Evolutionary conservation across 2,888 invertebrate species (phyloP), one percentile per base, ranked within the genome.

Genomic region (Temnothorax unifasciatus): DNA sequence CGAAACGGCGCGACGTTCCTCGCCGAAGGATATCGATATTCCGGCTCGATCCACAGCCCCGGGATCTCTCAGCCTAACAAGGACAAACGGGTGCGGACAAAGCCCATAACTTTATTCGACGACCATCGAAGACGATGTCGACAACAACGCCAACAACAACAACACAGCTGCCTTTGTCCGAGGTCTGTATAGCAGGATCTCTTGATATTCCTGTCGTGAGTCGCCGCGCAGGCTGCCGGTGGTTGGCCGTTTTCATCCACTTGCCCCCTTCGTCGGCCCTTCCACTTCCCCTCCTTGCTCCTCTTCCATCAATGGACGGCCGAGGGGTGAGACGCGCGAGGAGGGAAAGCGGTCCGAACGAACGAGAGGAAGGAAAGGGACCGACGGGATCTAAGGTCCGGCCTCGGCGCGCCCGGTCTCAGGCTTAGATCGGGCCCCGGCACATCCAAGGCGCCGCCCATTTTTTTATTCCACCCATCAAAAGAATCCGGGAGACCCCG

Each of bases 371-470:
- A 85, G 86, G 88, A 85, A 87, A 88, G 88, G 92, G 87, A 83
- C 90, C 90, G 88, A 87, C 88, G 86, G 34, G 88, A 90, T 91
- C 91, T 91, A 91, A 92, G 92, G 92, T 92, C 92, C 93, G 90
- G 87, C 93, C 93, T 93, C 90, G 92, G 83, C 91, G 82, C 85
- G 84, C 85, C 87, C 87, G 79, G 61, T 87, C 86, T 90, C 88
- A 87, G 87, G 87, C 86, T 90, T 91, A 90, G 91, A 92, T 91
- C 90, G 87, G 85, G 77, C 85, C 90, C 90, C 87, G 90, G 90
- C 89, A 92, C 91, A 92, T 94, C 92, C 93, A 94, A 94, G 89
- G 94, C 93, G 91, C 94, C 94, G 94, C 94, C 94, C 94, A 94
- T 94, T 94, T 94, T 94, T 94, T 94, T 93, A 92, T 92, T 92